Evolutionary conservation across 2,888 invertebrate species (phyloP), one percentile per base, ranked within the genome.

Genomic region (Napeogenes sylphis): DNA sequence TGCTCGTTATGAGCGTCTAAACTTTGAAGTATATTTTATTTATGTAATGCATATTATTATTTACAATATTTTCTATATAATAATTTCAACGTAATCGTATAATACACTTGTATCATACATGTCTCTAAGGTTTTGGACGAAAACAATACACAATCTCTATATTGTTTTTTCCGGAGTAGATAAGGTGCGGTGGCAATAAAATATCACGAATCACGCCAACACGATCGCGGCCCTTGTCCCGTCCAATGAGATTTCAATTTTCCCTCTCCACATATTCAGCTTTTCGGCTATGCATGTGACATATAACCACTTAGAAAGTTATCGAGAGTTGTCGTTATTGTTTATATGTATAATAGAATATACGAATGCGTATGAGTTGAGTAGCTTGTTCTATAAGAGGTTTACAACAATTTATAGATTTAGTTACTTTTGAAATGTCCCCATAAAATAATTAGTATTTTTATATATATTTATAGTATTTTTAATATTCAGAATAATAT

Each of bases 231-330:
- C 71, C 75, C 72, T 65, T 70, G 71, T 71, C 79, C 72, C 71
- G 66, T 61, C 73, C 78, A 77, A 82, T 80, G 79, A 78, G 81
- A 80, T 80, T 83, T 82, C 81, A 81, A 82, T 82, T 83, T 78
- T 73, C 75, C 77, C 78, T 77, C 77, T 81, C 74, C 76, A 80
- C 77, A 75, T 75, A 75, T 75, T 78, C 75, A 68, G 74, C 73
- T 79, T 78, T 74, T 76, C 72, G 73, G 74, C 73, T 80, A 78
- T 75, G 73, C 68, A 71, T 71, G 58, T 55, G 67, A 70, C 70
- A 71, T 64, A 73, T 68, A 47, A 62, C 10, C 53, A 46, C 14
- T 35, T 14, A 54, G 45, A 54, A 38, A 45, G n/a, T 45, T 56
- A 30, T 45, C 30, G 30, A 47, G 38, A 58, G 47, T 38, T 51